These are phyloP conservation scores for Benthochromis sp. DNA, from an alignment of 2,113 vertebrate species.

Conservation along the genomic window DNA sequence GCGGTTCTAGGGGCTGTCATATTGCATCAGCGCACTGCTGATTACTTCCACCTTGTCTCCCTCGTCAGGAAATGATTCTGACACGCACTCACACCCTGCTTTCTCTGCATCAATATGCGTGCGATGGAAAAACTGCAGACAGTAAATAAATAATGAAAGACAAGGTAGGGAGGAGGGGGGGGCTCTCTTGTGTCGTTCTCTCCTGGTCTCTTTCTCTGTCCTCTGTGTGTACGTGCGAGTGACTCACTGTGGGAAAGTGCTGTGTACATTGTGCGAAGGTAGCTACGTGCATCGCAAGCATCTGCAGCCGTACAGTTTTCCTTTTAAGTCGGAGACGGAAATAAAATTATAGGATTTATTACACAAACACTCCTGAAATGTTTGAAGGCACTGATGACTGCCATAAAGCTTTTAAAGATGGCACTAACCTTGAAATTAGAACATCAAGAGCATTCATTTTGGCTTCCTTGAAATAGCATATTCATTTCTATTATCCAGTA, in stretches of 20 bases:
- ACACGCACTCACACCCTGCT: constrained; percentile 72
- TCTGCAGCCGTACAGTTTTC: background rate
- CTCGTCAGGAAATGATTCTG: constrained; percentile 78
- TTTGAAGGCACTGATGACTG: background rate
- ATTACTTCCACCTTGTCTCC: constrained; percentile 80
- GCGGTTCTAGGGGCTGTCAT: constrained; percentile 71
- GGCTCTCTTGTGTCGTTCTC: constrained; percentile 35
- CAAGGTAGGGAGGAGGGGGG: constrained; percentile 31
- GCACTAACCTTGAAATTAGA: background rate
- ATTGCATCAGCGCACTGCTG: constrained; percentile 74
- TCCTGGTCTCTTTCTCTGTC: constrained; percentile 44
- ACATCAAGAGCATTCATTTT: background rate
- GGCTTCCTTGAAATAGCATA: background rate
- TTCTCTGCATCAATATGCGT: constrained; percentile 74
- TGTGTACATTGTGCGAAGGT: background rate
- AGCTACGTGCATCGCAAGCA: background rate
- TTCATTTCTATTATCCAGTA: background rate
- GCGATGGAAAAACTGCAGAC: constrained; percentile 72
- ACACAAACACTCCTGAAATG: background rate
- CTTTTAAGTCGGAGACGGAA: background rate
- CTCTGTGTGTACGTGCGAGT: constrained; percentile 11
- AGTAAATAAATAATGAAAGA: constrained; percentile 78
- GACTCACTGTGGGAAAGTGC: constrained; percentile 36
- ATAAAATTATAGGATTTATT: background rate
- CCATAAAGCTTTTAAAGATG: background rate